Base-by-base conservation (phyloP, 2,797 vertebrate genomes). In the Macroramphosus scolopax region DNA sequence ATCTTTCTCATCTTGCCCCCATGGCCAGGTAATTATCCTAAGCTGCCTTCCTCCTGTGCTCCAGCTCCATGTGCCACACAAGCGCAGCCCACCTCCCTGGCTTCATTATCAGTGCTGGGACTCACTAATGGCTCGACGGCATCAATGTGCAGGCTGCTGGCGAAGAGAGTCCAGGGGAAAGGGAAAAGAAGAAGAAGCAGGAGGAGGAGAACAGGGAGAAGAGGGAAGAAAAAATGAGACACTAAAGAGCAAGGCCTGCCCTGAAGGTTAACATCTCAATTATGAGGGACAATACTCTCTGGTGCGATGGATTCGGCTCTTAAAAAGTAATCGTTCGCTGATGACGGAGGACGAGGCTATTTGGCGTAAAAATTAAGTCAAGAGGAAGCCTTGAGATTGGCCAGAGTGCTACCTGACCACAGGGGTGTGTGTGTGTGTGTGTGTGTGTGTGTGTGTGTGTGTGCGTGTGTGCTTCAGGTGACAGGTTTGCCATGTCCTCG, bases 21-120 rank as follows among this genome's bases (percentile, higher is more conserved):
- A 60, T 74, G 68, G 73, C 68, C 77, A 86, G 80, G 82, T 85
- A 86, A 84, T 87, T 86, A 87, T 77, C 72, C 77, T 82, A 82
- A 84, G 82, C 78, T 81, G 84, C 75, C 84, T 78, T 86, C 79
- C 69, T 75, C 72, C 71, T 59, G 76, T 28, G 81, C 72, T 73
- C 44, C 52, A 55, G 75, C 79, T 76, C 63, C 70, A 22, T 62
- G 67, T 42, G 46, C 66, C 82, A 79, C 60, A 75, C 68, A 41
- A 71, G 69, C 70, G 78, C 65, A 63, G 80, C 82, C 81, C 85
- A 83, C 84, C 85, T 84, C 83, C 45, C 73, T 67, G 83, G 58
- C 74, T 87, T 89, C 84, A 89, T 87, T 86, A 88, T 83, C 77
- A 62, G 74, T 25, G 52, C 66, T 62, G 80, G 74, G 75, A 77